These are phyloP conservation scores for Dilophus febrilis DNA, from an alignment of 2,888 invertebrate genomes.

Conservation along the genomic window DNA sequence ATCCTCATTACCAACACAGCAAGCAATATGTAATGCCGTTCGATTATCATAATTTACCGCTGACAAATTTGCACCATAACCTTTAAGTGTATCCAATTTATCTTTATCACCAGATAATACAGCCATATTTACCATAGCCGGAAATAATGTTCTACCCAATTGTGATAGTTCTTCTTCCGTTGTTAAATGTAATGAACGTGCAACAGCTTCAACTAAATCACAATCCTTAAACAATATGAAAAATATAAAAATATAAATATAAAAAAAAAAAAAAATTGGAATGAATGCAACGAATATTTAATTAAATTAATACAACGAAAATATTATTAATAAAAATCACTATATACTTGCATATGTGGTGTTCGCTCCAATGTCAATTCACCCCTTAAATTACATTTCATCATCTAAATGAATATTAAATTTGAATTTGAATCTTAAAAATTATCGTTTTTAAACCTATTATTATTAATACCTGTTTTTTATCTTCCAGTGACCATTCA, in stretches of 20 bases:
- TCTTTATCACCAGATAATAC: constrained; percentile 33
- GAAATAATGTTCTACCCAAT: constrained; percentile 43
- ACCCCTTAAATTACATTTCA: constrained; percentile 61
- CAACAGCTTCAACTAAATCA: constrained; percentile 41
- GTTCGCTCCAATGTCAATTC: constrained; percentile 43
- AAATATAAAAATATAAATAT: no score
- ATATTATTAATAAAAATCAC: neutral
- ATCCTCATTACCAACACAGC: constrained; percentile 45
- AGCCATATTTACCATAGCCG: constrained; percentile 50
- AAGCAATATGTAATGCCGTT: constrained; percentile 68
- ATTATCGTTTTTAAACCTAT: no score
- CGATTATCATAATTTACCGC: constrained; percentile 54
- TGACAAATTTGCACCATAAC: constrained; percentile 57
- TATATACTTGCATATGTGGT: constrained; percentile 18
- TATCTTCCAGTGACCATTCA: constrained; percentile 44
- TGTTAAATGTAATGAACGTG: constrained; percentile 36
- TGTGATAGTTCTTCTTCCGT: constrained; percentile 37
- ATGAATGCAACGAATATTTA: neutral
- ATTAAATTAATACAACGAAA: neutral
- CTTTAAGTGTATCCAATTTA: constrained; percentile 16
- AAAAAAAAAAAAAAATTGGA: no score
- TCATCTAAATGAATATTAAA: constrained; percentile 37
- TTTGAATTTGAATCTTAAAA: no score
- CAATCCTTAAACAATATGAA: constrained; percentile 28
- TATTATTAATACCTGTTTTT: constrained; percentile 37